Conservation (phyloP, 2,888 invertebrate species). For the Hemistola chrysoprasaria region DNA sequence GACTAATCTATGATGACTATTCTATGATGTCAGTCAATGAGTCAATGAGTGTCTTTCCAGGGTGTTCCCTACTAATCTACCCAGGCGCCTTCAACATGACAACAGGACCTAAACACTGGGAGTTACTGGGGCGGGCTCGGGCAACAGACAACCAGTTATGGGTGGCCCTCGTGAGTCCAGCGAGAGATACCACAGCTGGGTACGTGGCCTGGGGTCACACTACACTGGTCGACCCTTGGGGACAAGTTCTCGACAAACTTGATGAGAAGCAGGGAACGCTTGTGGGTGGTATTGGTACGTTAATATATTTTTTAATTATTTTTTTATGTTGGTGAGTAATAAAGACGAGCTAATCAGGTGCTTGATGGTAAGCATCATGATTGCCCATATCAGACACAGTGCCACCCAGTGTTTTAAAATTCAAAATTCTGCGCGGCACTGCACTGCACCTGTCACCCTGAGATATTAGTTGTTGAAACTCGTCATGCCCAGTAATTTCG, state of each 20-base stretch:
- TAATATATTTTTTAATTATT: too few relatives aligned
- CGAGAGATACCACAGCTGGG: conserved; percentile 85
- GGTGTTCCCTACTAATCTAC: conserved; percentile 93
- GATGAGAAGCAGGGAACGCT: conserved; percentile 87
- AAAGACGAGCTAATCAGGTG: too few relatives aligned
- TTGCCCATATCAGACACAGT: too few relatives aligned
- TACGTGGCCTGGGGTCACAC: conserved; percentile 97
- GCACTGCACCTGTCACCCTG: too few relatives aligned
- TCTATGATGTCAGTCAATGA: too few relatives aligned
- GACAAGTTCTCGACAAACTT: conserved; percentile 86
- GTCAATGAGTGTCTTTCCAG: conserved; percentile 67
- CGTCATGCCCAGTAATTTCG: too few relatives aligned
- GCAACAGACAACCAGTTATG: conserved; percentile 95
- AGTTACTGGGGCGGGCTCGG: conserved; percentile 89
- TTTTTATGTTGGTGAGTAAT: too few relatives aligned
- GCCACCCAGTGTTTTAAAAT: too few relatives aligned
- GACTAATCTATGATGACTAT: too few relatives aligned
- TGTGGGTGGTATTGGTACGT: conserved; percentile 87
- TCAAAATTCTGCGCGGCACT: too few relatives aligned
- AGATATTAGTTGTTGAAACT: too few relatives aligned
- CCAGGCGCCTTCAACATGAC: conserved; percentile 98
- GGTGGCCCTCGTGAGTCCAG: conserved; percentile 92
- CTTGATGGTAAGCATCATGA: too few relatives aligned
- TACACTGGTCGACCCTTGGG: conserved; percentile 92
- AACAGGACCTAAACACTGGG: conserved; percentile 97